Evolutionary conservation across 2,888 invertebrate species (phyloP), one percentile per base, ranked within the genome.

Genomic region (Marronus borbonicus): DNA sequence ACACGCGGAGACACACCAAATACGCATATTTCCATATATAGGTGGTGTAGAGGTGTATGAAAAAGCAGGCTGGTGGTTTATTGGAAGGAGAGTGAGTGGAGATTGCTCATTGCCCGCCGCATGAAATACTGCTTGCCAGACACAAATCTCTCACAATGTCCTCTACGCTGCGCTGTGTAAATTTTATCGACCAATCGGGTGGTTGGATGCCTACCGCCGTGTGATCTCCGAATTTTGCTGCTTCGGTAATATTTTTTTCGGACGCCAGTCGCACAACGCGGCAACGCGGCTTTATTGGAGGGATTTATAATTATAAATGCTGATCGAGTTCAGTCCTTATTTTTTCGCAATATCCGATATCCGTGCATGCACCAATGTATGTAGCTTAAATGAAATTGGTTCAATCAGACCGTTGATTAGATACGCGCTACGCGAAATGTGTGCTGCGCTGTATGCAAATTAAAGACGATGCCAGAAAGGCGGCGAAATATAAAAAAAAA

Each of bases 91-190:
- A 12, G 52, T n/a, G 52, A 52, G n/a, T 50, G 50, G 14, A 36
- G 31, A 14, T 50, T n/a, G 52, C 52, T n/a, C 17, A n/a, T 50
- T n/a, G 14, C 50, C 50, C 17, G 8, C 17, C 20, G 7, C 39
- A 36, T 44, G 52, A 60, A 58, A 72, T 39, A 52, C 31, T 58
- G 70, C 70, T 55, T 70, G 70, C 36, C 70, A 55, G 70, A 70
- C 55, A 39, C 55, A 58, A 70, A 70, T 70, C 70, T 70, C 70
- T 70, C n/a, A 17, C n/a, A 17, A 14, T 70, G 52, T n/a, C 36
- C 39, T 39, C 39, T 17, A 68, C 20, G 17, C 49, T 50, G 8
- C 39, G n/a, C 17, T 62, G 31, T 36, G 49, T 68, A 68, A 68
- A 68, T 50, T 68, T 49, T 68, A 50, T 49, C 49, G 14, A 50